Percentiles rank a stretch among this genome's conserved stretches.
Conservation (phyloP, 2,797 vertebrate genomes). For the Catostomus latipinnis region DNA sequence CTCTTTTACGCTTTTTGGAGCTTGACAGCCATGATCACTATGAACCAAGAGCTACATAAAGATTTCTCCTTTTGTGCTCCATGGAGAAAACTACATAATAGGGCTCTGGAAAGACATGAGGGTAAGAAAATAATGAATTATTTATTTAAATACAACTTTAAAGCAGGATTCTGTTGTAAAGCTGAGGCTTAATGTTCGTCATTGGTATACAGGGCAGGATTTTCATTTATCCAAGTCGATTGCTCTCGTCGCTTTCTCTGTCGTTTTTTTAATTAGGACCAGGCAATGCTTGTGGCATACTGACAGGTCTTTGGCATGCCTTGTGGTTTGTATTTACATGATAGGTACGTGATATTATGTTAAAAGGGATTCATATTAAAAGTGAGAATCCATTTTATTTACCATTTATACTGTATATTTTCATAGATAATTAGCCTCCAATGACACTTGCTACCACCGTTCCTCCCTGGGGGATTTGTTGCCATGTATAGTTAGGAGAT, state of each 20-base stretch:
- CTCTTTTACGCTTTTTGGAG: too few species aligned
- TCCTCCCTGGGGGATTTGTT: conserved; percentile 22
- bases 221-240: conserved; percentile 23
- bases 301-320: conserved; percentile 18
- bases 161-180: background rate
- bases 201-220: conserved; percentile 34
- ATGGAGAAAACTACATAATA: background rate
- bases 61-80: too few species aligned
- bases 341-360: background rate
- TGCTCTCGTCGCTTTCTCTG: conserved; percentile 8
- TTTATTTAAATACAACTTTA: background rate
- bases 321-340: background rate
- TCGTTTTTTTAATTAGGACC: conserved; percentile 3
- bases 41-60: too few species aligned
- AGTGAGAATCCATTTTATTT: background rate
- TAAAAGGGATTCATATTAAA: conserved; percentile 8
- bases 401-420: conserved; percentile 7
- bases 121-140: background rate
- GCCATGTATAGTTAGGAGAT: background rate
- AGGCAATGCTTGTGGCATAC: conserved; percentile 1
- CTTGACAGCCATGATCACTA: too few species aligned
- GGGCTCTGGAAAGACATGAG: background rate
- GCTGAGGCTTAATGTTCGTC: conserved; percentile 11
- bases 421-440: conserved; percentile 30
- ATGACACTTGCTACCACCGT: background rate